A percentile compares a stretch with the other conserved stretches of the same genome.
Evolutionary conservation across 1,140 invertebrate genomes (phyloP).

Genomic region (Popillia japonica): DNA sequence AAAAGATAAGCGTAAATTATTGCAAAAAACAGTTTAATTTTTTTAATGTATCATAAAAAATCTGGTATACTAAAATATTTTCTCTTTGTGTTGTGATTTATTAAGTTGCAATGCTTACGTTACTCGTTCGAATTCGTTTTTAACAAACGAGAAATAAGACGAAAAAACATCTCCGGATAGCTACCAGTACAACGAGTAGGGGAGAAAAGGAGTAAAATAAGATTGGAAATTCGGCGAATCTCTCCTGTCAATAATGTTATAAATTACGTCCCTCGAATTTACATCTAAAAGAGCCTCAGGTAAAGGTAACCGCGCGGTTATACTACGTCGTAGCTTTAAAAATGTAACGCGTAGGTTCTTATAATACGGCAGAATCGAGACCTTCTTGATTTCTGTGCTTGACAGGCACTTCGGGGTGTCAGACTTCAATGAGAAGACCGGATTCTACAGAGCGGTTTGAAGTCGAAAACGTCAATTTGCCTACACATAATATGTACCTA

Average conservation of each 20-base stretch:
- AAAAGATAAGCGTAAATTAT: too few species aligned
- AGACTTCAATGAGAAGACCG: neutral
- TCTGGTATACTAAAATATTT: too few species aligned
- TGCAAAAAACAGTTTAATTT: too few species aligned
- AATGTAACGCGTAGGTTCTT: neutral
- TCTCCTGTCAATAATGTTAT: conserved; percentile 30
- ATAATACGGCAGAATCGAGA: neutral
- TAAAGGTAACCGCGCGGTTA: neutral
- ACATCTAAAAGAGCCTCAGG: conserved; percentile 19
- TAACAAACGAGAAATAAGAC: neutral
- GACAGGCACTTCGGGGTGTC: conserved; percentile 19
- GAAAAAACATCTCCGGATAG: neutral
- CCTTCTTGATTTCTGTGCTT: conserved; percentile 22
- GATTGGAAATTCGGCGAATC: conserved; percentile 6
- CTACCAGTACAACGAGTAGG: neutral
- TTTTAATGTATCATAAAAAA: too few species aligned
- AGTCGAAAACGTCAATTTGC: neutral
- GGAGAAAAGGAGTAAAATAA: neutral
- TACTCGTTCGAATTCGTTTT: neutral
- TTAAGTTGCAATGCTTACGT: neutral
- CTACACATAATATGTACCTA: neutral
- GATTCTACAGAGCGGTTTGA: neutral
- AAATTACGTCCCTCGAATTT: conserved; percentile 31
- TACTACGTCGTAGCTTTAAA: neutral
- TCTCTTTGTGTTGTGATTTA: neutral